A percentile compares a stretch with the other conserved stretches of the same genome.
These are phyloP conservation scores for Aurelia aurita complex sp. Pacific DNA, from an alignment of 30 jellyfish, hydroid and myxozoan genomes.

Conservation along the genomic window DNA sequence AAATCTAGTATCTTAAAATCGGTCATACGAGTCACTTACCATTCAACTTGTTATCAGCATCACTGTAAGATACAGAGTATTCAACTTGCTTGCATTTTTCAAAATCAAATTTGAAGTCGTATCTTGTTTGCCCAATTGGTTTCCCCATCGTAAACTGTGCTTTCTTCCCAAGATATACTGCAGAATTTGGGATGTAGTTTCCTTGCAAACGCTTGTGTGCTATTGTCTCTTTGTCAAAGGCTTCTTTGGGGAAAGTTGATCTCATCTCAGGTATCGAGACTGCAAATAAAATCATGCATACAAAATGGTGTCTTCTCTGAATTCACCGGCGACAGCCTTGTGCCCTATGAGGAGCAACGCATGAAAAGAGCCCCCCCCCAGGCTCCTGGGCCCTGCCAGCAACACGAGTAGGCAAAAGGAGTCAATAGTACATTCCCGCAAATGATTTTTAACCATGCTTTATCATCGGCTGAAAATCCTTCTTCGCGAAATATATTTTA, in stretches of 20 bases:
- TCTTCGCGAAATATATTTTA: too few relatives aligned
- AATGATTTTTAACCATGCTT: too few relatives aligned
- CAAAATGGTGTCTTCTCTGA: too few relatives aligned
- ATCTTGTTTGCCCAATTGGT: constrained; percentile 36
- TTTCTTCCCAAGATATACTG: constrained; percentile 40
- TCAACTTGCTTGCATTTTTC: constrained; percentile 43
- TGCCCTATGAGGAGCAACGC: too few relatives aligned
- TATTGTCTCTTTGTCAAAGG: constrained; percentile 26
- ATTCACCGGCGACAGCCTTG: too few relatives aligned
- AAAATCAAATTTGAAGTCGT: constrained; percentile 45
- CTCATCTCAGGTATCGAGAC: constrained; percentile 38
- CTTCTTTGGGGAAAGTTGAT: constrained; percentile 5
- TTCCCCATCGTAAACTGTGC: constrained; percentile 55
- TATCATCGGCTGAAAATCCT: too few relatives aligned
- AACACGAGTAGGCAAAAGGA: too few relatives aligned
- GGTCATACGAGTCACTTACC: constrained; percentile 6
- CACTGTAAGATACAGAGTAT: constrained; percentile 11
- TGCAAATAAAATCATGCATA: background rate
- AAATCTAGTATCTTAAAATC: too few relatives aligned
- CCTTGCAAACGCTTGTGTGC: constrained; percentile 24
- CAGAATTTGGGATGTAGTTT: constrained; percentile 29
- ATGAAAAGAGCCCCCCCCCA: too few relatives aligned
- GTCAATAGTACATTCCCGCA: too few relatives aligned
- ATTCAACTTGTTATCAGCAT: constrained; percentile 18
- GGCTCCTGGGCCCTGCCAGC: too few relatives aligned